phyloP scores from a whole-genome alignment of 2,113 vertebrate species.

The Zosterops japonicus region DNA sequence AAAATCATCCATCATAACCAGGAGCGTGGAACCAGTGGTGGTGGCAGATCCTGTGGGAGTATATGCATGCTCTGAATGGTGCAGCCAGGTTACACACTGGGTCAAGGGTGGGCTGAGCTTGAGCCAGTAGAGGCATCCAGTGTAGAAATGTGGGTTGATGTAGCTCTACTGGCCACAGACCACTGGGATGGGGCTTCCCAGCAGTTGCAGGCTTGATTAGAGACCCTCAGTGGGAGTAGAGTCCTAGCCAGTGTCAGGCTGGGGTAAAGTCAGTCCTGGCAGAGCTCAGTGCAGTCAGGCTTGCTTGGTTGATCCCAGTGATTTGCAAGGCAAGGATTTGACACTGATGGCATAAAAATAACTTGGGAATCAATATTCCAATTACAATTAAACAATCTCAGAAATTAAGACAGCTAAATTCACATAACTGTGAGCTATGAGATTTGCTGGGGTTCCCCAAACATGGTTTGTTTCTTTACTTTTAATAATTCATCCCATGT shows the following conservation, averaged over 20 bases:
- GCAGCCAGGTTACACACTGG: neutral
- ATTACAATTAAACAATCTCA: constrained; percentile 11
- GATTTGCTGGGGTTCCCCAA: neutral
- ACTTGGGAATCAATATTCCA: constrained; percentile 3
- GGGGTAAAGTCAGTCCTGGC: neutral
- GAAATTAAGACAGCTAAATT: neutral
- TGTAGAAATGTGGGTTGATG: neutral
- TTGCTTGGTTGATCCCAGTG: neutral
- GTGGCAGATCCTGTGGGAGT: neutral
- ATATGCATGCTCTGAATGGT: neutral
- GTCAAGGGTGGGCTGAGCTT: neutral
- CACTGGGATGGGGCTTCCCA: neutral
- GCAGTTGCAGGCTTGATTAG: neutral
- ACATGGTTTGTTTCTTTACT: neutral
- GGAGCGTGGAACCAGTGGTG: neutral
- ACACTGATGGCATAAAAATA: neutral
- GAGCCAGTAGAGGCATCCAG: neutral
- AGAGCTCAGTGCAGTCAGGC: neutral
- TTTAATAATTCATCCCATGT: neutral
- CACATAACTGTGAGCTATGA: neutral
- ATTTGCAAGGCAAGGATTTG: neutral
- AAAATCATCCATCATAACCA: constrained; percentile 8
- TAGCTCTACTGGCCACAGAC: neutral
- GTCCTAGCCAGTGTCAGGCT: neutral
- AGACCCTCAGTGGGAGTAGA: neutral